Evolutionary conservation across 1,140 invertebrate species (phyloP), one percentile per base, ranked within the genome.

Genomic region (Pectinophora gossypiella): DNA sequence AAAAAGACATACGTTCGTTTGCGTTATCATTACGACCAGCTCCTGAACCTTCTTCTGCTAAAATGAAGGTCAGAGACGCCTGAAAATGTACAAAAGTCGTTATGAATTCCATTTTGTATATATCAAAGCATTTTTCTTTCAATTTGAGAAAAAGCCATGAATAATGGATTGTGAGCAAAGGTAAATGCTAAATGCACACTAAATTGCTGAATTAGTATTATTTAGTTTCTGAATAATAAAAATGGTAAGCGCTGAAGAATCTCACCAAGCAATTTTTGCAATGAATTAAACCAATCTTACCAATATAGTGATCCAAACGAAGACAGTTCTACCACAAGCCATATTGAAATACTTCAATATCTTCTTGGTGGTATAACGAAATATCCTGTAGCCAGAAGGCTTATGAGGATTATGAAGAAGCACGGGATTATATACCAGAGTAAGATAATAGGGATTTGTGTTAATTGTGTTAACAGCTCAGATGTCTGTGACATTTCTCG

Each of bases 311-410:
- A 42, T n/a, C 16, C 42, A 22, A 3, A 51, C 21, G 15, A 43
- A 51, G 16, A 51, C 18, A 12, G 21, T 13, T 43, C 43, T 51
- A 27, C 21, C 38, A 43, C 48, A 51, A 40, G 36, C 36, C 36
- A 40, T 40, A 1, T 40, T 40, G 36, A 40, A 40, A 6, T 32
- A 40, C 15, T 40, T 16, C 36, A 40, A 40, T 40, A 40, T 40
- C 16, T 40, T 40, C 13, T 18, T 40, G 5, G 60, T 23, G 1
- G 38, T 21, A 4, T n/a, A n/a, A n/a, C n/a, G n/a, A n/a, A n/a
- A n/a, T n/a, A n/a, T 32, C 27, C n/a, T 32, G 27, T n/a, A n/a
- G 27, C n/a, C 27, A 32, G 27, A 32, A 9, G 1, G 7, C 7
- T 32, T 32, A 32, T 32, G 27, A 32, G n/a, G 27, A 32, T 32